A percentile compares a stretch with the other conserved stretches of the same genome.
Evolutionary conservation across 2,888 invertebrate species (phyloP).

Genomic region (Volucella bombylans): DNA sequence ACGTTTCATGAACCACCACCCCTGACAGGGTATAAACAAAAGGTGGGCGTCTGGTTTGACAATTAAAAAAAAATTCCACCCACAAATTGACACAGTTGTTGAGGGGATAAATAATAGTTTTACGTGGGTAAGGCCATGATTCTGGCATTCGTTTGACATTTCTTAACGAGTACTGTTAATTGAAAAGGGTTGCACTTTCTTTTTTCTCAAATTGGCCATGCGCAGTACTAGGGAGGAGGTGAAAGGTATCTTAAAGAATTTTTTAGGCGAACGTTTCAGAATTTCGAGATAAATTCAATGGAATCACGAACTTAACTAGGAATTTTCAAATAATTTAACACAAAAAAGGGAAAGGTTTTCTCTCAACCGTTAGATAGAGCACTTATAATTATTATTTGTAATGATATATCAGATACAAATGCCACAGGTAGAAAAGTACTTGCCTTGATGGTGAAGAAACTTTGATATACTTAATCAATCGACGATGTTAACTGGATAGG

Average conservation of each 20-base stretch:
- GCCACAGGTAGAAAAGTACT: conserved; percentile 67
- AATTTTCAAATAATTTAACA: not conserved
- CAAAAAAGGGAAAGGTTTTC: not conserved
- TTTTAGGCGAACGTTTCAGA: conserved; percentile 13
- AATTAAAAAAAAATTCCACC: not conserved
- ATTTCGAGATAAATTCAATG: not conserved
- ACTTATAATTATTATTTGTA: not conserved
- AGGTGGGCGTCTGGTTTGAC: conserved; percentile 17
- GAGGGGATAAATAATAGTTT: conserved; percentile 22
- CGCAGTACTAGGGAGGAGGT: conserved; percentile 13
- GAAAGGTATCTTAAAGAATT: conserved; percentile 1
- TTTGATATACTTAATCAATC: conserved; percentile 41
- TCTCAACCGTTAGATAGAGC: not conserved
- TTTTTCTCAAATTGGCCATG: conserved; percentile 8
- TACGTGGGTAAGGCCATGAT: conserved; percentile 53
- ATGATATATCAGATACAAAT: conserved; percentile 4
- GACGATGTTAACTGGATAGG: not conserved
- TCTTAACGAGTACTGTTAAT: conserved; percentile 20
- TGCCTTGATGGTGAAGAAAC: conserved; percentile 56
- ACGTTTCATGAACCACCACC: not conserved
- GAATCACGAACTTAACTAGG: not conserved
- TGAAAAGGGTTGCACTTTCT: conserved; percentile 6
- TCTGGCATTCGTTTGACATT: conserved; percentile 70
- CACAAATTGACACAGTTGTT: conserved; percentile 49
- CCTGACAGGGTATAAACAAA: conserved; percentile 44